A percentile compares a stretch with the other conserved stretches of the same genome.
Conservation (phyloP, 2,797 vertebrate species). For the Rhinella marina region DNA sequence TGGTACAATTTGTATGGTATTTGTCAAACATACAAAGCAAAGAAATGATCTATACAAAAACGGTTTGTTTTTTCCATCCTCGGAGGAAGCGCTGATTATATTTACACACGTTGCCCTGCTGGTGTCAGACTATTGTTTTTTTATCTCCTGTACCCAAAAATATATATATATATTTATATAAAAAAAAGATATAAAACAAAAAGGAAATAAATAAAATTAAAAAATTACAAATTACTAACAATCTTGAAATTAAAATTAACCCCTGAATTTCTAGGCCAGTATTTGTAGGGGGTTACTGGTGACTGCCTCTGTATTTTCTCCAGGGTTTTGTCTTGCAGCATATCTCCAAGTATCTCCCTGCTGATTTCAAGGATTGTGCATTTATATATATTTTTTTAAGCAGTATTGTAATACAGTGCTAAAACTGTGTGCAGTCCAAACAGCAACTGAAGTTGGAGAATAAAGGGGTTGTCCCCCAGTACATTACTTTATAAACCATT, state of each 20-base stretch:
- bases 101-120: constrained; percentile 17
- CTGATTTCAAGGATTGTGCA: background rate
- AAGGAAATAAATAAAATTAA: constrained; percentile 47
- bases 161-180: background rate
- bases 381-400: background rate
- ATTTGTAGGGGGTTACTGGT: background rate
- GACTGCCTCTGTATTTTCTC: background rate
- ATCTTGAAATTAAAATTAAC: background rate
- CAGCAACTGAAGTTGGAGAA: background rate
- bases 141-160: background rate
- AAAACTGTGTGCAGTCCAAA: background rate
- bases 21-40: constrained; percentile 54
- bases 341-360: too few species aligned
- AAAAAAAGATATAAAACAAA: background rate
- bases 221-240: constrained; percentile 21
- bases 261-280: background rate
- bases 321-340: too few species aligned
- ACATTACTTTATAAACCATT: too few species aligned
- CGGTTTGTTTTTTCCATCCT: background rate
- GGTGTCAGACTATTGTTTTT: background rate
- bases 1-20: constrained; percentile 41
- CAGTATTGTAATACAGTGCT: background rate
- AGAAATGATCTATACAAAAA: constrained; percentile 49
- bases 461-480: too few species aligned
- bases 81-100: background rate